Evolutionary conservation across 2,113 vertebrate genomes (phyloP).

Genomic region (Uropsilus gracilis): DNA sequence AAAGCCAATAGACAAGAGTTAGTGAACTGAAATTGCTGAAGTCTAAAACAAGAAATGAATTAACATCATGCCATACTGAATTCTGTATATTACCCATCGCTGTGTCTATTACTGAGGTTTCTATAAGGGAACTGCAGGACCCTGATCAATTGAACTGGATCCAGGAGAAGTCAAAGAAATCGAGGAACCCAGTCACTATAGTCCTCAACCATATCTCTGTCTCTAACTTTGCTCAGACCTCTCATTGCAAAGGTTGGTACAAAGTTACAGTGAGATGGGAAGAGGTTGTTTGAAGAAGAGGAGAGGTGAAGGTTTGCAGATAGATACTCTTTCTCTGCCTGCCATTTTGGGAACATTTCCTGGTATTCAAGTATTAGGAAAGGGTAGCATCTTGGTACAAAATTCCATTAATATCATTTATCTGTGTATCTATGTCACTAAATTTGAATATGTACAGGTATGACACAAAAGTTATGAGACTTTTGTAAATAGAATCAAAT

Average conservation of each 20-base stretch:
- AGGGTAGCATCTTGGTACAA: neutral
- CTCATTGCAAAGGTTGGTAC: neutral
- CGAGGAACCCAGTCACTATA: neutral
- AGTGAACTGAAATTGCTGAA: conserved; percentile 39
- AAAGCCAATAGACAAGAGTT: conserved; percentile 49
- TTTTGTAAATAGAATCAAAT: neutral
- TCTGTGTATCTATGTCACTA: neutral
- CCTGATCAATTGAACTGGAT: neutral
- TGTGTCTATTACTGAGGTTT: conserved; percentile 2
- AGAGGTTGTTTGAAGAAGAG: neutral
- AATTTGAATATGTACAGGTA: neutral
- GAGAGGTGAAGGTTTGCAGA: neutral
- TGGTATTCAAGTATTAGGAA: neutral
- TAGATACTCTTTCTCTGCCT: neutral
- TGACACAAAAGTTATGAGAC: neutral
- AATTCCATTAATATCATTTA: neutral
- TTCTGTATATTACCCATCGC: neutral
- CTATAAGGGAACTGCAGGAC: neutral
- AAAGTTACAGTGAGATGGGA: neutral
- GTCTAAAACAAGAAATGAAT: conserved; percentile 52
- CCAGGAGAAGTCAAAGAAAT: neutral
- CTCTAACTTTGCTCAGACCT: neutral
- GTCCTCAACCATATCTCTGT: neutral
- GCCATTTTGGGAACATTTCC: neutral
- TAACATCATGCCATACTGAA: conserved; percentile 12